Base-by-base conservation (phyloP, 2,888 invertebrate species). In the Lobophora halterata region DNA sequence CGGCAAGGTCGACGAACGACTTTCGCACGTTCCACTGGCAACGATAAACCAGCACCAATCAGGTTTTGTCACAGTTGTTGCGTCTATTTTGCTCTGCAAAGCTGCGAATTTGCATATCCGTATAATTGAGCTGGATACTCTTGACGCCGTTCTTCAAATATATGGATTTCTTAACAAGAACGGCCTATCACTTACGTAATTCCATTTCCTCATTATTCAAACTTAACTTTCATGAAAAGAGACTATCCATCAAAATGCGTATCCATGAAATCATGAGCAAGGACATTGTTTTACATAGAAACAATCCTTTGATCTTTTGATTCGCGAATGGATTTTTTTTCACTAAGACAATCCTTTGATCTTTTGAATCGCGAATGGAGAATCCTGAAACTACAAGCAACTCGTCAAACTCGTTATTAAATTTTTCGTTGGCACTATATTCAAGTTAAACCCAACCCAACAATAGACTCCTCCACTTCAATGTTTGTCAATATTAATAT, bases 1-100 rank as follows among this genome's bases (percentile, higher is more conserved):
- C 61, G 64, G 79, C 85, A 85, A 85, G 86, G 86, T 85, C 85
- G 86, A 79, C 77, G 82, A 71, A 80, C 86, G 86, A 85, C 86
- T 85, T 86, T 86, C 86, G 86, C 83, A 85, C 74, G 78, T 66
- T 75, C 66, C 60, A 63, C 51, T 62, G 44, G 57, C 58, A n/a
- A n/a, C n/a, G 51, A 42, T 53, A 61, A 18, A 64, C 64, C 55
- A 47, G 50, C 52, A 40, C 42, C 44, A 49, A 57, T 59, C 58
- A 55, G 57, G 58, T 65, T 71, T 63, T 65, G 67, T 58, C 57
- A 62, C 58, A 67, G 56, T 61, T 46, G 43, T 45, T 59, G 55
- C 34, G 19, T 58, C 48, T 50, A 48, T 50, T 51, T 53, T 49
- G 49, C 47, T 52, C 49, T 52, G 54, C 47, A 47, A 40, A 42